A percentile compares a stretch with the other conserved stretches of the same genome.
phyloP scores from a whole-genome alignment of 2,113 vertebrate species.

The Orcinus orca region DNA sequence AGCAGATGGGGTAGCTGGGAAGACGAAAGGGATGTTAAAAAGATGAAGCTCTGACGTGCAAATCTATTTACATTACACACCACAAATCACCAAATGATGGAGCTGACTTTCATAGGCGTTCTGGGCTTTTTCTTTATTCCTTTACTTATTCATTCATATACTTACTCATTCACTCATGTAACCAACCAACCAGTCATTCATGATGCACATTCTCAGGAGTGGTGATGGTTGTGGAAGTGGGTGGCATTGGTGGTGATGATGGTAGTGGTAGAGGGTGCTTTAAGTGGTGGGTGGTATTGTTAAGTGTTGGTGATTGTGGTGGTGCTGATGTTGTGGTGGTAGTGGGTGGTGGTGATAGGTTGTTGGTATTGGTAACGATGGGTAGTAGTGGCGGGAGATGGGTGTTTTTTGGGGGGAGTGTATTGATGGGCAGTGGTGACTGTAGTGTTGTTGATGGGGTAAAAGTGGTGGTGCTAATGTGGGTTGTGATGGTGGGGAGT shows the following conservation, averaged over 20 bases:
- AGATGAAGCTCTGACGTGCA: not conserved
- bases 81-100: not conserved
- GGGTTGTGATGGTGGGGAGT: not conserved
- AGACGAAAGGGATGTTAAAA: not conserved
- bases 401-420: not conserved
- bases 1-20: not conserved
- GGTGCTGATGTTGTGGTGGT: not conserved
- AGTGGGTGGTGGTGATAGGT: not conserved
- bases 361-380: not conserved
- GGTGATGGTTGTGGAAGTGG: not conserved
- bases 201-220: not conserved
- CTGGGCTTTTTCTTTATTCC: not conserved
- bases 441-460: not conserved
- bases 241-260: not conserved
- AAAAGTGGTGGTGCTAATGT: not conserved
- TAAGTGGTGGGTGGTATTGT: not conserved
- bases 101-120: not conserved
- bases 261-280: not conserved
- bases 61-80: not conserved
- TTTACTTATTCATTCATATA: not conserved
- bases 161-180: not conserved
- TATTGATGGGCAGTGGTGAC: not conserved
- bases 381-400: not conserved
- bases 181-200: not conserved
- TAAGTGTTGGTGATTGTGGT: not conserved